Evolutionary conservation across 2,888 invertebrate genomes (phyloP).

Genomic region (Acronicta aceris): DNA sequence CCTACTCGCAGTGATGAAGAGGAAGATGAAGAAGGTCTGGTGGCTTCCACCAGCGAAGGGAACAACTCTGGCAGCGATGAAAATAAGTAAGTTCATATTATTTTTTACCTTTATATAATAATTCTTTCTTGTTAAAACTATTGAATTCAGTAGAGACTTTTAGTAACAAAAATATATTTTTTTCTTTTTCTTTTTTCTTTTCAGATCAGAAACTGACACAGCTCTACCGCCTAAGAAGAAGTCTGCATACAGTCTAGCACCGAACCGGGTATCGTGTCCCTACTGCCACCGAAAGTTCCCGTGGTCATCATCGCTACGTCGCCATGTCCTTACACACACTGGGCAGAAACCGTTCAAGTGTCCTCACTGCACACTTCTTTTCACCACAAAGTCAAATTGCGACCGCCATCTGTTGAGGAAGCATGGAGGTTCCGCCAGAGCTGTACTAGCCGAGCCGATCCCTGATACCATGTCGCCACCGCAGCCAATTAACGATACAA

Average conservation of each 20-base stretch:
- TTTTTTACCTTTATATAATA: too few relatives aligned
- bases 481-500: conserved; percentile 76
- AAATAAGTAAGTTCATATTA: conserved; percentile 89
- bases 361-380: conserved; percentile 96
- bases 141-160: too few relatives aligned
- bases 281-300: conserved; percentile 98
- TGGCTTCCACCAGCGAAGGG: conserved; percentile 94
- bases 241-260: conserved; percentile 98
- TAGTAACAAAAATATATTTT: not conserved
- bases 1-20: conserved; percentile 88
- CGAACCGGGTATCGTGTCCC: conserved; percentile 97
- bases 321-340: conserved; percentile 98
- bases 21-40: conserved; percentile 94
- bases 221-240: conserved; percentile 93
- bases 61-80: conserved; percentile 96
- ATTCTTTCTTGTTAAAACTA: too few relatives aligned
- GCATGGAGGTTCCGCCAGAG: conserved; percentile 89
- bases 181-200: too few relatives aligned
- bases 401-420: conserved; percentile 97
- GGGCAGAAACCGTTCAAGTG: conserved; percentile 99
- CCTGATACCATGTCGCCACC: conserved; percentile 74
- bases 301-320: conserved; percentile 98
- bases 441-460: conserved; percentile 81
- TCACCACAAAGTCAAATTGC: conserved; percentile 99
- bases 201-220: conserved; percentile 91